phyloP scores from a whole-genome alignment of 2,113 vertebrate species.

The Eolophus roseicapilla region DNA sequence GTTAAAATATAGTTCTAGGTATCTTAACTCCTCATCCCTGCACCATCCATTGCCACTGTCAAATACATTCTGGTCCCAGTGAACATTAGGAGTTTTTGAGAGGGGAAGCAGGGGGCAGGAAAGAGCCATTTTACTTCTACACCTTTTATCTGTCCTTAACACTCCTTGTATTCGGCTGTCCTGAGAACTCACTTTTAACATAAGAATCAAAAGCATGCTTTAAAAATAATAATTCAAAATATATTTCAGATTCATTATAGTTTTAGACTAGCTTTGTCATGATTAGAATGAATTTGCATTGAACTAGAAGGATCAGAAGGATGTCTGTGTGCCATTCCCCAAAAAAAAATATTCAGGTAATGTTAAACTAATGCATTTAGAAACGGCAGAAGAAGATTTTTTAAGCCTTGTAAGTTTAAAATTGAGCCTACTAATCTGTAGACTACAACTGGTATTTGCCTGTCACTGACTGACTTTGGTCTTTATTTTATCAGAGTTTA shows the following conservation, averaged over 20 bases:
- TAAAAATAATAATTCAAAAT: neutral
- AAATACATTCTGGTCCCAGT: neutral
- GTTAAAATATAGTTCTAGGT: neutral
- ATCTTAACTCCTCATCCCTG: neutral
- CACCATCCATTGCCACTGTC: neutral
- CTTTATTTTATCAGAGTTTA: constrained; percentile 59
- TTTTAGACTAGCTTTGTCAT: neutral
- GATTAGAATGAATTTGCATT: neutral
- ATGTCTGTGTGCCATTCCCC: neutral
- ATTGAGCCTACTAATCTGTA: constrained; percentile 21
- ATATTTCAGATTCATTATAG: constrained; percentile 20
- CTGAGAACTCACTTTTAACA: neutral
- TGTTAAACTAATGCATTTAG: neutral
- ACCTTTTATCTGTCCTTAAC: neutral
- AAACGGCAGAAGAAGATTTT: neutral
- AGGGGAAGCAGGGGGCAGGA: neutral
- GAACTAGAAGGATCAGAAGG: neutral
- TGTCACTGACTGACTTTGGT: constrained; percentile 12
- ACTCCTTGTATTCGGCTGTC: neutral
- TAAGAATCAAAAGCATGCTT: neutral
- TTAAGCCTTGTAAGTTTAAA: neutral
- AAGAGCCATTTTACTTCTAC: neutral
- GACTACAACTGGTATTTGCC: constrained; percentile 10
- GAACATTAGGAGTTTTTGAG: neutral
- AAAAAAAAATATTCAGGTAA: neutral